Base-by-base conservation (phyloP, 2,888 invertebrate genomes). In the Tetragnatha montana region DNA sequence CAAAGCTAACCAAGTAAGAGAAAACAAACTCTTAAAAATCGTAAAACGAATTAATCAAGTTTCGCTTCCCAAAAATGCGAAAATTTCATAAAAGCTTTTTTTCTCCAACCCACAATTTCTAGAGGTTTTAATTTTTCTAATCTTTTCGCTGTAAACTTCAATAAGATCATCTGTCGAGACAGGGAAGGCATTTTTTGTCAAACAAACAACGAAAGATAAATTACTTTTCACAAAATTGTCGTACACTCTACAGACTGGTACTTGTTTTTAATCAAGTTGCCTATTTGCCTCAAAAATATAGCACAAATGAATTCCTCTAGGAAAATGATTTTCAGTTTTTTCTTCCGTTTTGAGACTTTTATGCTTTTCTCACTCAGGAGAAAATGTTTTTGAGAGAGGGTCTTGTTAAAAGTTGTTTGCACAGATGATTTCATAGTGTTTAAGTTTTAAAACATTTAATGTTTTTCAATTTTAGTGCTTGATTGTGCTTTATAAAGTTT, bases 261-360 rank as follows among this genome's bases (percentile, higher is more conserved):
- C 60, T 60, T 60, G 60, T 60, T 60, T 60, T 60, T 60, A 60
- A 60, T 60, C 60, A 60, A 60, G 60, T 60, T 60, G 60, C 60
- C 35, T 60, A 60, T 60, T 17, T 60, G 60, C 60, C 17, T 60
- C 60, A 60, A 60, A 60, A 60, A 60, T 60, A 60, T 60, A 60
- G 6, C 60, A 60, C 60, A 60, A 60, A 60, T 60, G 60, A 60
- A 60, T 60, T 60, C 6, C 17, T 60, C 17, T 60, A 60, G 17
- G 17, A 60, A 60, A 17, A 60, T 7, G 60, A 17, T 60, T 60
- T 60, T 60, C 60, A 4, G 10, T 17, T 60, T 60, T 60, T 60
- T 60, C 14, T 60, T 10, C 10, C 17, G 8, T 17, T 12, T 60
- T 10, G 17, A 17, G 17, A 17, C 12, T 60, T 60, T 60, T 60